Evolutionary conservation across 2,113 vertebrate species (phyloP).

Genomic region (Suncus etruscus): DNA sequence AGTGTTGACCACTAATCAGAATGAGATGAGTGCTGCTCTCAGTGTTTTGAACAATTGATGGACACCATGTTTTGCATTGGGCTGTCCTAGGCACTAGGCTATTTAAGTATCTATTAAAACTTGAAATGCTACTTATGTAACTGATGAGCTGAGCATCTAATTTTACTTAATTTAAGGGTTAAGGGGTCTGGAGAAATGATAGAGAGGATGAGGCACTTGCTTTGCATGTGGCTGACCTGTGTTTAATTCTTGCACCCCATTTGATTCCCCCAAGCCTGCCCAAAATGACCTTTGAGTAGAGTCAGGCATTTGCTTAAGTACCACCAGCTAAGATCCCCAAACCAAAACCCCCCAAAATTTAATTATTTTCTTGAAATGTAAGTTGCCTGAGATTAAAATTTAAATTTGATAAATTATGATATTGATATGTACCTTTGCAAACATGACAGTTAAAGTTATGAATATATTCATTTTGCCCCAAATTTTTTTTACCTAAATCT

Average conservation of each 20-base stretch:
- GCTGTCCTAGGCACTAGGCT: background rate
- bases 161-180: background rate
- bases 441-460: conserved; percentile 27
- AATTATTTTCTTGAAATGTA: conserved; percentile 34
- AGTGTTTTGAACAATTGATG: background rate
- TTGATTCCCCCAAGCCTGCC: no score
- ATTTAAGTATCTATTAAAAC: background rate
- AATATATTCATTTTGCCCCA: background rate
- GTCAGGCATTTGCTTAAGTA: no score
- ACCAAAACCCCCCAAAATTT: background rate
- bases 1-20: no score
- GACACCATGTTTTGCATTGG: background rate
- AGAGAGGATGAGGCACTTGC: no score
- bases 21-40: background rate
- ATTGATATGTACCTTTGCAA: background rate
- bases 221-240: no score
- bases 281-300: no score
- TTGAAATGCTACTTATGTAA: conserved; percentile 35
- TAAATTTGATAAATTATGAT: conserved; percentile 27
- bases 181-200: background rate
- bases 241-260: no score
- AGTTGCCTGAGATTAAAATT: conserved; percentile 19
- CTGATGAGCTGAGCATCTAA: conserved; percentile 17
- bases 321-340: background rate
- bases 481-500: background rate